Base-by-base conservation (phyloP, 2,888 invertebrate genomes). In the Clivina fossor region DNA sequence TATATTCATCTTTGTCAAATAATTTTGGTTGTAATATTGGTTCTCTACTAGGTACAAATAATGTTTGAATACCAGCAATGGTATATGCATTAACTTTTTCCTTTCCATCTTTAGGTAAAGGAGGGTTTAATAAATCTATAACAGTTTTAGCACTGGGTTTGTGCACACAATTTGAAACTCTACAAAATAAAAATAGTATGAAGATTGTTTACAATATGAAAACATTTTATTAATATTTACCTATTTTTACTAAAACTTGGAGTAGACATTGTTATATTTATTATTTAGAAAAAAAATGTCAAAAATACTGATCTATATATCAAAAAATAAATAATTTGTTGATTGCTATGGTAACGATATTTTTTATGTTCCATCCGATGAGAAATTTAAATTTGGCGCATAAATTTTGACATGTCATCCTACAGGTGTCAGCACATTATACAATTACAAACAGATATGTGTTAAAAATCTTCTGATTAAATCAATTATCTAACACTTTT, bases 1-100 rank as follows among this genome's bases (percentile, higher is more conserved):
- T 75, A 58, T 80, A 82, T 59, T 89, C 85, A 0, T 73, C 70
- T 53, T 76, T 77, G 0, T 80, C 78, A 68, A 85, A 76, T 30
- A 85, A 72, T 2, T 80, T 82, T 0, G 84, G 82, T 61, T 80
- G 78, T 53, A 75, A 74, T 58, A 78, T 79, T 1, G 77, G 77
- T 22, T 76, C 68, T 2, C 68, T 69, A 41, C 76, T 76, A 0
- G 84, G 82, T 1, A 84, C 71, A 2, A 83, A 63, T 5, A 82
- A 65, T 1, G 24, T 24, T 37, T 19, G 9, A 38, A 40, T 16
- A 5, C n/a, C 20, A 13, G 15, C 43, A 18, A 1, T 16, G 22
- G 19, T 20, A 19, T 8, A 20, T n/a, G 20, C 40, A 20, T 40
- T 16, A 4, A 40, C 40, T 9, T 7, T 40, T 16, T 44, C 44